These are phyloP conservation scores for Bothrops jararaca DNA, from an alignment of 2,113 vertebrate species.

Conservation along the genomic window DNA sequence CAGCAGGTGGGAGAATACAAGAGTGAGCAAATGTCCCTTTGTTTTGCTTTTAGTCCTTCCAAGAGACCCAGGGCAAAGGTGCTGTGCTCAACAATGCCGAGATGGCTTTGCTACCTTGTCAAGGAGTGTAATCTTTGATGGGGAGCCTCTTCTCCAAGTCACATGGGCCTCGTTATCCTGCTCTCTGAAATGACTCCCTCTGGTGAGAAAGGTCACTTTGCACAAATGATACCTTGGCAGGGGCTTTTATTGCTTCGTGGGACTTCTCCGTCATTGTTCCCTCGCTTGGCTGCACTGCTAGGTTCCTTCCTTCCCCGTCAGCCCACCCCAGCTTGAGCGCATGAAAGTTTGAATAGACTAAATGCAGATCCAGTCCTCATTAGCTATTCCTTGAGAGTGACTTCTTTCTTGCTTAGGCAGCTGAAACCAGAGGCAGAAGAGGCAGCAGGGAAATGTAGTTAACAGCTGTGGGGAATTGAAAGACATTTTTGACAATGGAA, in stretches of 20 bases:
- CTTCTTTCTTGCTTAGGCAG: constrained; percentile 23
- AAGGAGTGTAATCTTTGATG: constrained; percentile 2
- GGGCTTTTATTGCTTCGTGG: constrained; percentile 54
- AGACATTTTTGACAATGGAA: not conserved
- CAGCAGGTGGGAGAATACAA: not conserved
- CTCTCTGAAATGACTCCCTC: constrained; percentile 28
- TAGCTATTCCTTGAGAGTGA: constrained; percentile 12
- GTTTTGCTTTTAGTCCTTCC: not conserved
- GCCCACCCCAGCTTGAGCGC: not conserved
- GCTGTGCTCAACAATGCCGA: not conserved
- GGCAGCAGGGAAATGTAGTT: constrained; percentile 31
- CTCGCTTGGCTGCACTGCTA: constrained; percentile 32
- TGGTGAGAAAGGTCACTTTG: constrained; percentile 57
- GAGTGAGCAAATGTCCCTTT: too few species aligned
- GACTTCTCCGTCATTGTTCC: constrained; percentile 53
- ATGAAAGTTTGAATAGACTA: constrained; percentile 4
- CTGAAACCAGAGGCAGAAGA: constrained; percentile 21
- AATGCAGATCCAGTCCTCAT: constrained; percentile 3
- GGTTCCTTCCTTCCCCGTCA: not conserved
- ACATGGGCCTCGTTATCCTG: constrained; percentile 34
- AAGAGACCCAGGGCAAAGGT: not conserved
- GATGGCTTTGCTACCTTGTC: not conserved
- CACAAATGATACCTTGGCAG: constrained; percentile 47
- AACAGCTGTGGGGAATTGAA: constrained; percentile 8
- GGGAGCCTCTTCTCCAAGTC: not conserved